A percentile compares a stretch with the other conserved stretches of the same genome.
These are phyloP conservation scores for Euura saliciscinereae DNA, from an alignment of 1,140 invertebrate genomes.

Conservation along the genomic window DNA sequence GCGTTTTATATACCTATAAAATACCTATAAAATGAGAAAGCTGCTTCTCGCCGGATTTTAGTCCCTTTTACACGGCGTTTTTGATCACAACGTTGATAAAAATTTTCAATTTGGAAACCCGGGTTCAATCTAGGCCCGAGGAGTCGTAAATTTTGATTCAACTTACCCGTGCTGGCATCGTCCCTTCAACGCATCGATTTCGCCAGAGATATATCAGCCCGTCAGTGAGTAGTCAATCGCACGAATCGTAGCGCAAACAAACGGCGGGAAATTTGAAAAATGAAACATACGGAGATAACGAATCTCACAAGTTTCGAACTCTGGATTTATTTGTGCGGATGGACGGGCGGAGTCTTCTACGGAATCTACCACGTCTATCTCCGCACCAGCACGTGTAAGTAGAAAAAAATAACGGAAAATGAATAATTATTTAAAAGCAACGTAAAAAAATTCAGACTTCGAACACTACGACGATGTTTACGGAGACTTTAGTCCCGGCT, in stretches of 20 bases:
- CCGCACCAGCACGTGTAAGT: constrained; percentile 41
- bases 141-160: too few species aligned
- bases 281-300: neutral
- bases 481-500: constrained; percentile 52
- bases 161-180: constrained; percentile 28
- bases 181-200: constrained; percentile 6
- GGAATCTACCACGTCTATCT: constrained; percentile 48
- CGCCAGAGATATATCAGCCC: neutral
- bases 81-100: too few species aligned
- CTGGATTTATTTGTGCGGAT: constrained; percentile 39
- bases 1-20: too few species aligned
- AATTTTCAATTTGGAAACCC: too few species aligned
- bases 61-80: too few species aligned
- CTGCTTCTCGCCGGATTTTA: too few species aligned
- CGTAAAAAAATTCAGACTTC: constrained; percentile 41
- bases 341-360: constrained; percentile 46
- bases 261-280: neutral
- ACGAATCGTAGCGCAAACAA: neutral
- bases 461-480: constrained; percentile 41
- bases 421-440: neutral
- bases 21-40: too few species aligned
- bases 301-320: constrained; percentile 35
- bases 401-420: constrained; percentile 4
- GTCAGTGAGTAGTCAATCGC: neutral
- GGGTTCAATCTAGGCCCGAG: too few species aligned